phyloP scores from a whole-genome alignment of 1,140 invertebrate genomes.

The Rhizoglyphus robini region DNA sequence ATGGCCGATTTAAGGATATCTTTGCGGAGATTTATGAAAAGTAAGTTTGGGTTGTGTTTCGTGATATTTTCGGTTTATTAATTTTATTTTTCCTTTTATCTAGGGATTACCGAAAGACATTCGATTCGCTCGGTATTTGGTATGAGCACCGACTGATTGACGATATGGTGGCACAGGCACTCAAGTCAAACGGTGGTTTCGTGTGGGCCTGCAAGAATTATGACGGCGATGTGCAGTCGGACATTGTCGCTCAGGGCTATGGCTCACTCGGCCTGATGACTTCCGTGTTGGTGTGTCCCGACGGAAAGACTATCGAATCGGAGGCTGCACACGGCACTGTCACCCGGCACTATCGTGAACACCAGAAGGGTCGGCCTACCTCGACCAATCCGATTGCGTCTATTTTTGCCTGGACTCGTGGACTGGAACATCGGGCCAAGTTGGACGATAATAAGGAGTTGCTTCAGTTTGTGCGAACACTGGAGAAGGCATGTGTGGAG shows the following conservation, averaged over 20 bases:
- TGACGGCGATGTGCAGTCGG: conserved; percentile 96
- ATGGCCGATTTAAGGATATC: conserved; percentile 97
- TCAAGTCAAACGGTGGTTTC: conserved; percentile 96
- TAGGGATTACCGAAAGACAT: conserved; percentile 62
- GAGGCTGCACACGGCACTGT: conserved; percentile 97
- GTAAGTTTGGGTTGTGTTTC: background rate
- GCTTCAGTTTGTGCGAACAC: conserved; percentile 56
- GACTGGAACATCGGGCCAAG: conserved; percentile 77
- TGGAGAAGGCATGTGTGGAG: conserved; percentile 80
- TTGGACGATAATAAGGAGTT: conserved; percentile 62
- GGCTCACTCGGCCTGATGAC: conserved; percentile 82
- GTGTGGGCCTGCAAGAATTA: conserved; percentile 99
- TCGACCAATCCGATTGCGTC: conserved; percentile 96
- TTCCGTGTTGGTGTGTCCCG: conserved; percentile 79
- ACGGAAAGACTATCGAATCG: conserved; percentile 90
- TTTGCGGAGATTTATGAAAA: conserved; percentile 89
- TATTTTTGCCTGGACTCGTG: conserved; percentile 93
- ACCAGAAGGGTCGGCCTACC: conserved; percentile 70
- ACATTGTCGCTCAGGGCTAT: conserved; percentile 84
- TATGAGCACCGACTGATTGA: conserved; percentile 96
- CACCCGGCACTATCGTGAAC: conserved; percentile 79
- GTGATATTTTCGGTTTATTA: background rate
- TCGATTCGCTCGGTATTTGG: conserved; percentile 73
- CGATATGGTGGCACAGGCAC: conserved; percentile 97
- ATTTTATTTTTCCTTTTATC: background rate